phyloP scores from a whole-genome alignment of 92 coral and sea anemone genomes.

The Virgularia gustaviana region DNA sequence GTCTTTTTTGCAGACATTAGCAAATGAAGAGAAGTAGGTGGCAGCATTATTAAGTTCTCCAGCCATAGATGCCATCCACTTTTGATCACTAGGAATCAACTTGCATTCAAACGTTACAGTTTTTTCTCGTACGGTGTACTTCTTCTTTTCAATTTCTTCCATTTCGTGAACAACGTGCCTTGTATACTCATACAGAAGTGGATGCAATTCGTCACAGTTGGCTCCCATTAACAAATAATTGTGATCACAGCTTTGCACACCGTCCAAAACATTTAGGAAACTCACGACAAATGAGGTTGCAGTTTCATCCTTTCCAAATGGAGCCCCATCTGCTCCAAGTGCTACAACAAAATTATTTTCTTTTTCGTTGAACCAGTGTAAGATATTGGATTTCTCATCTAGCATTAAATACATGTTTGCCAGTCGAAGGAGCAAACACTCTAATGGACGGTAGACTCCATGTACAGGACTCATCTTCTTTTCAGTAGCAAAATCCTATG shows the following conservation, averaged over 20 bases:
- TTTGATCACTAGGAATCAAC: too few species aligned
- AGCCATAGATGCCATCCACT: too few species aligned
- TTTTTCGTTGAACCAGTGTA: constrained; percentile 55
- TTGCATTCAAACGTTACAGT: constrained; percentile 37
- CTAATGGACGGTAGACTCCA: constrained; percentile 47
- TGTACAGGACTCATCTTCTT: constrained; percentile 29
- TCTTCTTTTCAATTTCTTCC: constrained; percentile 35
- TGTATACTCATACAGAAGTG: constrained; percentile 48
- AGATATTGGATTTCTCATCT: constrained; percentile 13
- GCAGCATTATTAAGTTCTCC: too few species aligned
- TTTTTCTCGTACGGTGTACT: constrained; percentile 21
- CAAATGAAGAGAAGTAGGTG: too few species aligned
- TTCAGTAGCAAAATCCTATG: constrained; percentile 39
- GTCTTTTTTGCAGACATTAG: too few species aligned
- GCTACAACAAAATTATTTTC: constrained; percentile 41
- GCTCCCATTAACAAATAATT: constrained; percentile 52
- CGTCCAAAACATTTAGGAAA: constrained; percentile 43
- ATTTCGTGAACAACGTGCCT: constrained; percentile 46
- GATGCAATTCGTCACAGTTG: constrained; percentile 48
- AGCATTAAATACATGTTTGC: constrained; percentile 37
- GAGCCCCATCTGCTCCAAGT: constrained; percentile 52
- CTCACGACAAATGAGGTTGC: constrained; percentile 55
- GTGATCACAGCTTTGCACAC: constrained; percentile 49
- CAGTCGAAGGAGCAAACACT: constrained; percentile 37
- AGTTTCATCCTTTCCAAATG: constrained; percentile 54